Evolutionary conservation across 1,140 invertebrate genomes (phyloP).

Genomic region (Euwallacea fornicatus): DNA sequence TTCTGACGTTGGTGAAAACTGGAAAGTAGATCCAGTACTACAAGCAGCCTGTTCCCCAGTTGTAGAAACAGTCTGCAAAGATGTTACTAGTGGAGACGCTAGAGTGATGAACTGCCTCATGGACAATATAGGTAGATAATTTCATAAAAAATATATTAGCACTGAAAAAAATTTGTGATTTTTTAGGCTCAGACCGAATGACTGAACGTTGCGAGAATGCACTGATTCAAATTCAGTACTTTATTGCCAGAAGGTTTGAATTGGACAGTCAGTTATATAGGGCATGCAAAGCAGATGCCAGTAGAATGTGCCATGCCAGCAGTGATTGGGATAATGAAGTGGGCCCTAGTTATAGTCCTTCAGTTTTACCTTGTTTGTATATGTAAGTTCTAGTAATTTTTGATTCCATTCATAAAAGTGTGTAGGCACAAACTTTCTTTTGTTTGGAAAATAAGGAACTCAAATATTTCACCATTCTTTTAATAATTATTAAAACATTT

Average conservation of each 20-base stretch:
- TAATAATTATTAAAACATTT: neutral
- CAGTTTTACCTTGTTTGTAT: slow-evolving; percentile 92
- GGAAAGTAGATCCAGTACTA: slow-evolving; percentile 88
- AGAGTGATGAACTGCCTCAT: slow-evolving; percentile 92
- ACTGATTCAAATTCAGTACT: slow-evolving; percentile 95
- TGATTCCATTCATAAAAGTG: neutral
- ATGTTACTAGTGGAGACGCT: slow-evolving; percentile 68
- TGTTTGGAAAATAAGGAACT: no score
- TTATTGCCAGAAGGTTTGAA: slow-evolving; percentile 92
- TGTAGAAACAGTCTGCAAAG: slow-evolving; percentile 71
- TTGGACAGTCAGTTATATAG: slow-evolving; percentile 86
- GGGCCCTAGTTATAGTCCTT: slow-evolving; percentile 68
- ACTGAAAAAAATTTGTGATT: neutral
- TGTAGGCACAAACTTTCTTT: neutral
- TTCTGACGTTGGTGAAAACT: slow-evolving; percentile 84
- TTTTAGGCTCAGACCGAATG: slow-evolving; percentile 76
- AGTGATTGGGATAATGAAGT: slow-evolving; percentile 75
- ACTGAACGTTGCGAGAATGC: slow-evolving; percentile 85
- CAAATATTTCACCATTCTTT: no score
- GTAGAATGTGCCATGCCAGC: slow-evolving; percentile 73
- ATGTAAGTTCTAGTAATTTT: slow-evolving; percentile 44
- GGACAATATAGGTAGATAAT: slow-evolving; percentile 63
- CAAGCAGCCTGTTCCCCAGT: slow-evolving; percentile 82
- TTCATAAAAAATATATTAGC: neutral
- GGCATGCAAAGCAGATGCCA: slow-evolving; percentile 85